These are phyloP conservation scores for Ctenopoma multispine DNA, from an alignment of 2,797 vertebrate genomes.

Conservation along the genomic window DNA sequence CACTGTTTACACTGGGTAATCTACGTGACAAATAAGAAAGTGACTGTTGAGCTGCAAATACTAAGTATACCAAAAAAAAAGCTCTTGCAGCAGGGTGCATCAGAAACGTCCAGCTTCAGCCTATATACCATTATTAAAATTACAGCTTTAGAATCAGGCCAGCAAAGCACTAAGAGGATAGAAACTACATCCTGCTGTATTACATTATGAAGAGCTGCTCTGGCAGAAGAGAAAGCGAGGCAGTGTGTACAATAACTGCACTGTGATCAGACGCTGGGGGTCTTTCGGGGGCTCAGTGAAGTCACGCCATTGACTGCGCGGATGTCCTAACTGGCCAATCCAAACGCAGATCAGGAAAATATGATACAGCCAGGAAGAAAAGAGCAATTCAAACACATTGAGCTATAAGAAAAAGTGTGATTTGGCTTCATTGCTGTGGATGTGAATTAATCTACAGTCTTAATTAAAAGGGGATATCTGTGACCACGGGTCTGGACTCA, in stretches of 20 bases:
- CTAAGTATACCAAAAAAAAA: constrained; percentile 11
- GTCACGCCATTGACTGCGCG: constrained; percentile 43
- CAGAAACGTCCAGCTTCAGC: constrained; percentile 32
- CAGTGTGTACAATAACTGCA: constrained; percentile 49
- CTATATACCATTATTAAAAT: constrained; percentile 63
- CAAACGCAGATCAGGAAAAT: constrained; percentile 18
- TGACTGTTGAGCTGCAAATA: constrained; percentile 39
- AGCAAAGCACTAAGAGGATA: constrained; percentile 65
- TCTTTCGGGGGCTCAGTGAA: constrained; percentile 43
- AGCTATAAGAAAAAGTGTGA: constrained; percentile 11
- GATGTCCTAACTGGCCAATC: constrained; percentile 11
- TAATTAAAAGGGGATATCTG: constrained; percentile 41
- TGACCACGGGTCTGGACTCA: constrained; percentile 32
- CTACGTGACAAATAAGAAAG: constrained; percentile 47
- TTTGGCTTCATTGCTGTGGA: constrained; percentile 5
- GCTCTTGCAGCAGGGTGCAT: constrained; percentile 47
- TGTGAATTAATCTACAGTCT: constrained; percentile 35
- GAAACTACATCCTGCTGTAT: constrained; percentile 39
- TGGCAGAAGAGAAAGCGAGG: constrained; percentile 52
- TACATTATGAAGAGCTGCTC: constrained; percentile 45
- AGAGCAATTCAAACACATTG: background rate
- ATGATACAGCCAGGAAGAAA: background rate
- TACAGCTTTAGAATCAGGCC: constrained; percentile 56
- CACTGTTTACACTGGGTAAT: constrained; percentile 57
- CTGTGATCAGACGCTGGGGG: constrained; percentile 52